These are phyloP conservation scores for Phocoena sinus DNA, from an alignment of 2,113 vertebrate species.

Conservation along the genomic window DNA sequence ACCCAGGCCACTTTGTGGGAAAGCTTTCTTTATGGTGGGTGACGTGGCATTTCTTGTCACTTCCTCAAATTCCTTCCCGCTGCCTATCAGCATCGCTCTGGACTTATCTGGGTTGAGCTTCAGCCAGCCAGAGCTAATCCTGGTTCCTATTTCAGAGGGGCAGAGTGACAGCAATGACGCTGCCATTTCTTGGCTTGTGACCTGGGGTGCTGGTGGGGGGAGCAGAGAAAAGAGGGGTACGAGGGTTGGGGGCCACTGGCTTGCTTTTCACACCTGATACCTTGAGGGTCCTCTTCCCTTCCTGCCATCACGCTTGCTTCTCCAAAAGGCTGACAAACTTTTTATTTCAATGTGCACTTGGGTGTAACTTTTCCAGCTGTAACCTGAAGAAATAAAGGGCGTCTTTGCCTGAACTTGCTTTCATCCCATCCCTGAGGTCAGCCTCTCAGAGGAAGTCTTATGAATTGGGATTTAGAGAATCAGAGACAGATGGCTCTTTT, in stretches of 20 bases:
- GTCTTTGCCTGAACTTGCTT: not conserved
- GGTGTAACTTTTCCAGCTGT: not conserved
- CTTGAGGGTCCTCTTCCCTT: not conserved
- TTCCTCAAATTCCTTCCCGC: constrained; percentile 75
- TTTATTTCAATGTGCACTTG: not conserved
- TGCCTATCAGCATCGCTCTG: constrained; percentile 61
- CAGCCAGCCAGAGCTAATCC: constrained; percentile 61
- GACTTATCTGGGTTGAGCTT: constrained; percentile 69
- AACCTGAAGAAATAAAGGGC: not conserved
- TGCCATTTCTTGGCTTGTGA: constrained; percentile 48
- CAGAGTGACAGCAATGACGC: constrained; percentile 32
- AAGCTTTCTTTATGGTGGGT: constrained; percentile 63
- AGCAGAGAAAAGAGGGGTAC: not conserved
- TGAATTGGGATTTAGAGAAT: not conserved
- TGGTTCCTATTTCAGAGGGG: constrained; percentile 68
- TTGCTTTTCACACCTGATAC: not conserved
- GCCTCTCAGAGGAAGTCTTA: not conserved
- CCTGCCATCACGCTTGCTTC: not conserved
- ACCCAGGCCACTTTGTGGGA: constrained; percentile 67
- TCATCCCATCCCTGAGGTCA: not conserved
- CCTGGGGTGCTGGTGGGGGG: not conserved
- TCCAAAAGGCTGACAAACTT: not conserved
- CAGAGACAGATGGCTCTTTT: not conserved
- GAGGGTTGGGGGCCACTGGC: not conserved
- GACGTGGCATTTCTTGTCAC: constrained; percentile 76